Evolutionary conservation across 2,888 invertebrate genomes (phyloP), one percentile per base, ranked within the genome.

Genomic region (Hirtodrosophila cameraria): DNA sequence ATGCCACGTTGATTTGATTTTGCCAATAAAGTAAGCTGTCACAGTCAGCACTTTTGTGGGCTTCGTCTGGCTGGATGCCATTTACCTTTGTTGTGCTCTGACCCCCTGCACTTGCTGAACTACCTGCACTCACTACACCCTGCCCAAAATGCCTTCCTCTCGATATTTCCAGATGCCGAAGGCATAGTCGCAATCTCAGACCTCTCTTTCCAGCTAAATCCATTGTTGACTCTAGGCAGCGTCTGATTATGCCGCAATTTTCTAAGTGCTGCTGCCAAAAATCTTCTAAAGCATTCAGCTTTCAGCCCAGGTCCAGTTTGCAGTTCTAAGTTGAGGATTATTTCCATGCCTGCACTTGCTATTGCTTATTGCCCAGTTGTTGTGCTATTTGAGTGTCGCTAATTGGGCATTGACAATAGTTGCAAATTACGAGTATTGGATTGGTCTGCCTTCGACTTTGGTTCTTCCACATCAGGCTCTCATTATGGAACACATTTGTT

Each of bases 1-100:
- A 73, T 85, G 87, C 83, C 76, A 85, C 80, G 81, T 69, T 78
- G 86, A 86, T 87, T 88, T 87, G 88, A 86, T 86, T 86, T 80
- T 88, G 85, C 86, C 86, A 86, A 86, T 86, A 86, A 86, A 85
- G 83, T 75, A 88, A 86, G 88, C 86, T 88, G 86, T 86, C 88
- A 86, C 75, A 87, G 88, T 86, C 86, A 86, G 86, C 86, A 86
- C 88, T 86, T 86, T 88, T 79, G 76, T 63, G 52, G 63, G 63
- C 70, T 48, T 18, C 39, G 74, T 38, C 72, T 81, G 74, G 55
- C 43, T 62, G 42, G n/a, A 38, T 28, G 31, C 76, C 73, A 73
- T 66, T 71, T 54, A 68, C 55, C 57, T 75, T 70, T 70, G 69
- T 75, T 71, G 46, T 70, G 27, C 31, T 20, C 8, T 4, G 12